Conservation (phyloP, 2,888 invertebrate genomes). For the Apodemia hepburni region DNA sequence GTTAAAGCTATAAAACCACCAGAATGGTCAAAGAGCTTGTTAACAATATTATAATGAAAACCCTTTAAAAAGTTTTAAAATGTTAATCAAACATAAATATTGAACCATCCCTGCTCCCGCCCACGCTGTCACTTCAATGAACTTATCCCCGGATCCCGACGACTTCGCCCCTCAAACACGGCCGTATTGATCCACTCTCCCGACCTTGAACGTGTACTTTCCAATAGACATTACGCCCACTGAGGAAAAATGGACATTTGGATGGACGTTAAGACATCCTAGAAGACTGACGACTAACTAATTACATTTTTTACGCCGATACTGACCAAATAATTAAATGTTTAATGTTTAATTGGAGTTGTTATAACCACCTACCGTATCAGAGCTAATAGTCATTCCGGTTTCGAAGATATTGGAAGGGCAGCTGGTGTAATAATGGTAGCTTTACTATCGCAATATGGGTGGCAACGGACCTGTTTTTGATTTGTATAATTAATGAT, state of each 20-base stretch:
- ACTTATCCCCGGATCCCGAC: slow-evolving; percentile 8
- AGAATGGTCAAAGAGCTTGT: background rate
- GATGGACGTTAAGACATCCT: background rate
- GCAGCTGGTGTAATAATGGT: no score
- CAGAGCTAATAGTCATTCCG: no score
- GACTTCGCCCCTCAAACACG: slow-evolving; percentile 7
- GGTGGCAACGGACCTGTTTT: no score
- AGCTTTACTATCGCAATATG: no score
- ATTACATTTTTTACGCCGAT: no score
- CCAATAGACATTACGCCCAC: slow-evolving; percentile 2
- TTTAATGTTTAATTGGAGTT: no score
- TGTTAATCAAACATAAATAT: slow-evolving; percentile 16
- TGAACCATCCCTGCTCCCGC: slow-evolving; percentile 10
- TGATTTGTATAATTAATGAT: no score
- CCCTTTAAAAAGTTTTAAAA: slow-evolving; percentile 1
- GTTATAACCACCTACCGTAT: no score
- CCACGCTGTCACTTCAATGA: background rate
- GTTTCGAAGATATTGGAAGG: no score
- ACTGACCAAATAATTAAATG: no score
- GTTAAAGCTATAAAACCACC: background rate
- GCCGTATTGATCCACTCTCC: slow-evolving; percentile 21
- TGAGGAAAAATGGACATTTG: background rate
- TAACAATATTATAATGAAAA: slow-evolving; percentile 19
- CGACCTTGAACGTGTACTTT: slow-evolving; percentile 18
- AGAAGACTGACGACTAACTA: background rate